These are phyloP conservation scores for Morone saxatilis DNA, from an alignment of 2,113 vertebrate genomes.

Conservation along the genomic window DNA sequence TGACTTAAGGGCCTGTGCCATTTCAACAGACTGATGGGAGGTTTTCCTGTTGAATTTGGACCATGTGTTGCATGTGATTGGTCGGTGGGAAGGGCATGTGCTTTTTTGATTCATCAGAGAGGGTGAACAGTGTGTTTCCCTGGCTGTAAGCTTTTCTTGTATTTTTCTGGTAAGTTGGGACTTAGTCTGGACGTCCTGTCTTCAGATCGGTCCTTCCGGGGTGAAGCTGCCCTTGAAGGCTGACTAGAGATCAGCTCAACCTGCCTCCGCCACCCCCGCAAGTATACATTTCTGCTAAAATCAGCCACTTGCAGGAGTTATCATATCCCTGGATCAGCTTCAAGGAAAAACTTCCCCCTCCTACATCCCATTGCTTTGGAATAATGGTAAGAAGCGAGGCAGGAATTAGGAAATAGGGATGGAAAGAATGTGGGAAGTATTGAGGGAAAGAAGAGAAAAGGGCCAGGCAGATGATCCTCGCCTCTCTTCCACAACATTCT, in stretches of 20 bases:
- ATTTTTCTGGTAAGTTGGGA: constrained; percentile 39
- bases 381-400: constrained; percentile 57
- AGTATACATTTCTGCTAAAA: constrained; percentile 36
- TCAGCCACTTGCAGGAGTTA: neutral
- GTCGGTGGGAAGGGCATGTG: constrained; percentile 54
- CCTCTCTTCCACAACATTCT: constrained; percentile 62
- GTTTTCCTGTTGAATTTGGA: constrained; percentile 40
- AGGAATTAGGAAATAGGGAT: constrained; percentile 50
- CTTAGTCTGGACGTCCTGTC: constrained; percentile 23
- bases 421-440: constrained; percentile 51
- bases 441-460: constrained; percentile 61
- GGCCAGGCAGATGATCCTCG: constrained; percentile 18
- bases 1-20: constrained; percentile 2
- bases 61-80: constrained; percentile 29
- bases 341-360: constrained; percentile 29
- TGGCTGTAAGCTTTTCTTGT: constrained; percentile 33
- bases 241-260: constrained; percentile 41
- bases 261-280: neutral
- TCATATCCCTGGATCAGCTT: constrained; percentile 32
- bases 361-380: constrained; percentile 53
- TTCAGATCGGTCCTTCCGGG: neutral
- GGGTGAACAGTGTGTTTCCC: constrained; percentile 3
- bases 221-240: constrained; percentile 34
- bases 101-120: constrained; percentile 50
- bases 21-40: constrained; percentile 21